Base-by-base conservation (phyloP, 1,140 invertebrate species). In the Rhagoletis zephyria region DNA sequence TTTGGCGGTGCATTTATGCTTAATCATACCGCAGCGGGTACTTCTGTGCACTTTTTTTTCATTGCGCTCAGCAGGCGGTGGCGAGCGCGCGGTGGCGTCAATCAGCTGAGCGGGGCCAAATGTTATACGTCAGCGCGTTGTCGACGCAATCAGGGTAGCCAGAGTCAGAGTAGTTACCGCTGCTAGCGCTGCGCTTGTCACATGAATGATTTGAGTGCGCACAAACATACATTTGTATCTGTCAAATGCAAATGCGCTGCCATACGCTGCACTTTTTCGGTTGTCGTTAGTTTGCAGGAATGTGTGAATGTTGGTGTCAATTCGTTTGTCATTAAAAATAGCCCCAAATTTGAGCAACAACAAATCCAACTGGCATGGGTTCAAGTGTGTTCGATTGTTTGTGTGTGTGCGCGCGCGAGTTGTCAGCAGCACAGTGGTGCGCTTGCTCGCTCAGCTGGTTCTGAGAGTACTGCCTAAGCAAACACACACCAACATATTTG, bases 91-190 rank as follows among this genome's bases (percentile, higher is more conserved):
- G 45, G 45, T n/a, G 70, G 45, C 74, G 74, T 81, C 48, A 81
- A 74, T 81, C 74, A 81, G 74, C 74, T 81, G 74, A 81, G 74
- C 74, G 48, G 74, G 74, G 48, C 74, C 74, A 81, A 81, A 81
- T 81, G 45, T 81, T 81, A 51, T 81, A 81, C 74, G 74, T 81
- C 74, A 81, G 56, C 74, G 74, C 74, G 74, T 81, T 70, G 40
- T 70, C 40, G 6, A 14, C 40, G 67, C 45, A 1, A 42, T 42
- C 45, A 42, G 5, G n/a, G 65, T 19, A 5, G 40, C 30, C 61
- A 63, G 19, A 12, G 64, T 67, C 64, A 40, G 3, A 7, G 16
- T 7, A 12, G 40, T 74, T 6, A 4, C 14, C 67, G 74, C 51
- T n/a, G 7, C 6, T 30, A 30, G 30, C 7, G 48, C 51, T 6